A percentile compares a stretch with the other conserved stretches of the same genome.
These are phyloP conservation scores for Zosterops pallidus DNA, from an alignment of 2,113 vertebrate genomes.

Conservation along the genomic window DNA sequence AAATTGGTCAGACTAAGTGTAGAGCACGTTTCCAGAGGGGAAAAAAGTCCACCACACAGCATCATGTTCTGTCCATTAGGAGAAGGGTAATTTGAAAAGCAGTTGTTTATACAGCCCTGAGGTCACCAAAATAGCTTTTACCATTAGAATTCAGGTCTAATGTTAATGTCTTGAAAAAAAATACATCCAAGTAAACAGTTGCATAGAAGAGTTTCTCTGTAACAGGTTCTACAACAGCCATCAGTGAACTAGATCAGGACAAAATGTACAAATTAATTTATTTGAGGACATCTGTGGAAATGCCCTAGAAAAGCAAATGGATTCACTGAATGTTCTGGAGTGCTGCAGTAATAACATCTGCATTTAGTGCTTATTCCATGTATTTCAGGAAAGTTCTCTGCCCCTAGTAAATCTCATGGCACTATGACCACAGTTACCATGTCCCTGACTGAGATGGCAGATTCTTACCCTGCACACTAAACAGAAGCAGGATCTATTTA, in stretches of 20 bases:
- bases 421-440: rapidly evolving
- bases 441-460: background rate
- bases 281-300: slow-evolving; percentile 35
- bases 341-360: background rate
- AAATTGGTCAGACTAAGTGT: background rate
- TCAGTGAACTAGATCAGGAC: background rate
- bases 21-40: background rate
- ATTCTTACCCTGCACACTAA: background rate
- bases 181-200: background rate
- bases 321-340: background rate
- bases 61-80: slow-evolving; percentile 4
- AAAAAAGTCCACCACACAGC: background rate
- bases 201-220: background rate
- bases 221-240: background rate
- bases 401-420: background rate
- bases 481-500: background rate
- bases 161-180: background rate
- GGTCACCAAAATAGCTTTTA: background rate
- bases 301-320: background rate
- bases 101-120: slow-evolving; percentile 9
- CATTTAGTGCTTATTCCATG: background rate
- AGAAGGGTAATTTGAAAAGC: background rate
- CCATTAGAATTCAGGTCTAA: slow-evolving; percentile 15
- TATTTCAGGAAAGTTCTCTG: slow-evolving; percentile 21
- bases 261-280: background rate